Evolutionary conservation across 2,113 vertebrate species (phyloP).

Genomic region (Oryzias woworae): DNA sequence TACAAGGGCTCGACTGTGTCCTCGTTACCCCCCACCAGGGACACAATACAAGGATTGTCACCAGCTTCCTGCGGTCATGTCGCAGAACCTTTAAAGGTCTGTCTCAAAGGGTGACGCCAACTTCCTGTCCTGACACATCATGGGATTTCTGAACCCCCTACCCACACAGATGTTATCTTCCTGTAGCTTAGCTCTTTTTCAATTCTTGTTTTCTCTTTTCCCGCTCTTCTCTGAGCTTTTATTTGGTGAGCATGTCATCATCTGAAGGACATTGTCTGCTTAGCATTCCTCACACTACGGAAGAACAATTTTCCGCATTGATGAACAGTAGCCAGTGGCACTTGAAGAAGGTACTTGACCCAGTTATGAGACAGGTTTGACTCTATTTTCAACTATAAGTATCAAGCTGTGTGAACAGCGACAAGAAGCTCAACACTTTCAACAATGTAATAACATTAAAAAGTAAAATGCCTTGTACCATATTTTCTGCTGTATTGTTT

Average conservation of each 20-base stretch:
- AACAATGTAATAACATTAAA: too few species aligned
- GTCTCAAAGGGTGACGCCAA: slow-evolving; percentile 43
- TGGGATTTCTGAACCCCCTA: slow-evolving; percentile 40
- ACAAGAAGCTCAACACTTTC: not conserved
- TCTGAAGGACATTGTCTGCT: slow-evolving; percentile 59
- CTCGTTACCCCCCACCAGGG: slow-evolving; percentile 37
- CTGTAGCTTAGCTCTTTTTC: slow-evolving; percentile 60
- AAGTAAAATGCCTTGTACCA: not conserved
- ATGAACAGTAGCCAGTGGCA: slow-evolving; percentile 46
- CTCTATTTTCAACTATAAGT: slow-evolving; percentile 2
- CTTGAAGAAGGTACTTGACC: slow-evolving; percentile 21
- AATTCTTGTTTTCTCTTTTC: slow-evolving; percentile 21
- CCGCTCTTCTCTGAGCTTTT: slow-evolving; percentile 9
- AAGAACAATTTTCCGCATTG: slow-evolving; percentile 46
- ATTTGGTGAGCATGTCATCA: slow-evolving; percentile 19
- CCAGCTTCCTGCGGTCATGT: slow-evolving; percentile 50
- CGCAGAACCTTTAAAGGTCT: slow-evolving; percentile 40
- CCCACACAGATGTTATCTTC: slow-evolving; percentile 17
- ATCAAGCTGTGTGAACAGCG: not conserved
- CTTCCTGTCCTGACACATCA: slow-evolving; percentile 72
- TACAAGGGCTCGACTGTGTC: slow-evolving; percentile 60
- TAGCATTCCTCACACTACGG: slow-evolving; percentile 42
- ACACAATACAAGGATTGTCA: slow-evolving; percentile 66
- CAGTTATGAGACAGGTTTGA: slow-evolving; percentile 11
- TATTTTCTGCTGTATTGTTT: too few species aligned